phyloP scores from a whole-genome alignment of 2,797 vertebrate species.

The Sebastiscus tertius region DNA sequence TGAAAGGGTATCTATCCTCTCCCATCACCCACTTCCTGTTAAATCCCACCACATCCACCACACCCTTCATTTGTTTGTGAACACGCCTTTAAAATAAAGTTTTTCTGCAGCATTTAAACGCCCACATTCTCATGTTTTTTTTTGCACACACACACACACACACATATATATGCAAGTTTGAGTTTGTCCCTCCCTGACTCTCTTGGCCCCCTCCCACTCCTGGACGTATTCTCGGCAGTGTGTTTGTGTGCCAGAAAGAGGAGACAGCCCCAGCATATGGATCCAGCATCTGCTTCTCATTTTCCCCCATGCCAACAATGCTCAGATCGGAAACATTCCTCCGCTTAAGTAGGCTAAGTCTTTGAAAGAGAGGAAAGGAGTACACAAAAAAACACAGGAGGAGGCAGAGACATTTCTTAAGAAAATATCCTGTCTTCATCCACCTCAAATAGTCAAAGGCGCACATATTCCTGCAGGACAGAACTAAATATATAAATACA shows the following conservation, averaged over 20 bases:
- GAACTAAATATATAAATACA: conserved; percentile 43
- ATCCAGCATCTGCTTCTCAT: conserved; percentile 82
- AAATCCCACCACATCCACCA: conserved; percentile 55
- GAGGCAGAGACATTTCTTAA: conserved; percentile 35
- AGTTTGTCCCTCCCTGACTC: conserved; percentile 26
- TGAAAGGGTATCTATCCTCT: conserved; percentile 44
- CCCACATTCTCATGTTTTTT: conserved; percentile 39
- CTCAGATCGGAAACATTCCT: conserved; percentile 77
- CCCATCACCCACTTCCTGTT: conserved; percentile 55
- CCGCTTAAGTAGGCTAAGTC: conserved; percentile 46
- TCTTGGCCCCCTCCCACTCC: conserved; percentile 49
- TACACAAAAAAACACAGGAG: conserved; percentile 46
- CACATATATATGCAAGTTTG: not conserved
- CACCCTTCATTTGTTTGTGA: conserved; percentile 59
- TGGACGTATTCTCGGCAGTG: conserved; percentile 52
- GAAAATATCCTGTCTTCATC: conserved; percentile 50
- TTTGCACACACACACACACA: not conserved
- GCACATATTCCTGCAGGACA: conserved; percentile 35
- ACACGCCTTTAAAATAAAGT: conserved; percentile 54
- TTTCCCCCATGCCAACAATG: conserved; percentile 63
- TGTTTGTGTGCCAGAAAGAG: conserved; percentile 61
- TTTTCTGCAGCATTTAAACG: conserved; percentile 40
- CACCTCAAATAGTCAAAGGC: conserved; percentile 35
- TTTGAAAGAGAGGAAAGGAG: conserved; percentile 61
- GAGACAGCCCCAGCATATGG: conserved; percentile 55